Evolutionary conservation across 2,888 invertebrate species (phyloP).

Genomic region (Melanotus villosus): DNA sequence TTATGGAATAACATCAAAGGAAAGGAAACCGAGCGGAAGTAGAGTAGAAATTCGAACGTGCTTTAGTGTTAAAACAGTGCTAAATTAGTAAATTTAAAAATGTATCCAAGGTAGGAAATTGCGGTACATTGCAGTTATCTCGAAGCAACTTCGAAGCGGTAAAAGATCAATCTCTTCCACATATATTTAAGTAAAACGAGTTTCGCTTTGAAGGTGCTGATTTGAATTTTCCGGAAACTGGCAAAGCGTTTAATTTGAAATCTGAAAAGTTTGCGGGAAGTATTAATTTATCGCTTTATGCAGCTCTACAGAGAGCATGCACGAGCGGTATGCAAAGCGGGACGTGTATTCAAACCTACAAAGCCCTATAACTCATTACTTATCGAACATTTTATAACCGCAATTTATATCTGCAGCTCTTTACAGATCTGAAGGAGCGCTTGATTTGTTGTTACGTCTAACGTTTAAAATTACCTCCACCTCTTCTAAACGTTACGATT

Average conservation of each 20-base stretch:
- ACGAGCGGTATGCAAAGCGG: conserved; percentile 6
- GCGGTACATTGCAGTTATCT: neutral
- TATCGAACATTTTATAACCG: conserved; percentile 41
- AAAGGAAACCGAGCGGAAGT: too few relatives aligned
- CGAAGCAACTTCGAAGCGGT: conserved; percentile 10
- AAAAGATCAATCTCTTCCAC: conserved; percentile 21
- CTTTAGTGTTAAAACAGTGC: too few relatives aligned
- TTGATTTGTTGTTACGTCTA: conserved; percentile 32
- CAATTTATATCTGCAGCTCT: conserved; percentile 37
- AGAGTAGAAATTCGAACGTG: too few relatives aligned
- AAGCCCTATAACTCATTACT: conserved; percentile 16
- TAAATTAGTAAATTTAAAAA: neutral
- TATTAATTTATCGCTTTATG: conserved; percentile 36
- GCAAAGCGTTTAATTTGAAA: conserved; percentile 58
- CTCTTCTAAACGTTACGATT: conserved; percentile 30
- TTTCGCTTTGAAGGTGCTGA: conserved; percentile 37
- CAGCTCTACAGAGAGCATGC: conserved; percentile 21
- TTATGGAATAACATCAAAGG: too few relatives aligned
- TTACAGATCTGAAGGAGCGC: conserved; percentile 11
- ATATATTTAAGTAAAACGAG: conserved; percentile 21
- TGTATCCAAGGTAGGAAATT: too few relatives aligned
- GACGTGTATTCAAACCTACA: neutral
- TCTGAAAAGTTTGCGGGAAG: conserved; percentile 53
- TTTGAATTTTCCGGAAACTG: conserved; percentile 55
- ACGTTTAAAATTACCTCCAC: conserved; percentile 31